Base-by-base conservation (phyloP, 2,113 vertebrate species). In the Microcebus tavaratra region DNA sequence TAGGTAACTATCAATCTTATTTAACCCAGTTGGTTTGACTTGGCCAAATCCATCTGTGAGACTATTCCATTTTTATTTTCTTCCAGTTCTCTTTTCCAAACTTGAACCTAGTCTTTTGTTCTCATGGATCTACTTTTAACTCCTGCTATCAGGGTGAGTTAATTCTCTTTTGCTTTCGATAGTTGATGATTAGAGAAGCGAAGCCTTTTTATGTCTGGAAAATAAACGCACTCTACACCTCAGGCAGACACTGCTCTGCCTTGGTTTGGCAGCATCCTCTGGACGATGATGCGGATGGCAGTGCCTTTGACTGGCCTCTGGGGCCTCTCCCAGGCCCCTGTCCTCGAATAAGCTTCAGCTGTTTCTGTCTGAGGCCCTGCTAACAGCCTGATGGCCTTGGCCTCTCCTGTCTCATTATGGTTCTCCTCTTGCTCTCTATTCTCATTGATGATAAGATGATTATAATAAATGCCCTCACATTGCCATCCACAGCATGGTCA, bases 151-250 rank as follows among this genome's bases (percentile, higher is more conserved):
- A 48, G 14, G 15, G n/a, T 94, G 53, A 94, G 50, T 1, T 80
- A 50, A 88, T 85, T 85, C 53, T 94, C n/a, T 50, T 78, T 93
- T 79, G 86, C 31, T 96, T 93, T 13, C 72, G 57, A 70, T 84
- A 73, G 39, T 14, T 96, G 53, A 48, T 80, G 36, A 81, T 1
- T 84, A 14, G 55, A 95, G 78, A 85, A 91, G 23, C 45, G 50
- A 92, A 95, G 34, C 57, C 45, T 23, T 68, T 88, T 75, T 27
- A 20, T 11, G 9, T 45, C 10, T 88, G 36, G 25, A 68, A 81
- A 73, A 90, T 29, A 63, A 86, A 68, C 15, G 31, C 10, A 17
- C 5, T 87, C 31, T 82, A 57, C 68, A 90, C 13, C 36, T 88
- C 42, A 78, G 63, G 48, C 59, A 17, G 36, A 50, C 11, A 15